Evolutionary conservation across 2,113 vertebrate species (phyloP), one percentile per base, ranked within the genome.

Genomic region (Lepidothrix coronata): DNA sequence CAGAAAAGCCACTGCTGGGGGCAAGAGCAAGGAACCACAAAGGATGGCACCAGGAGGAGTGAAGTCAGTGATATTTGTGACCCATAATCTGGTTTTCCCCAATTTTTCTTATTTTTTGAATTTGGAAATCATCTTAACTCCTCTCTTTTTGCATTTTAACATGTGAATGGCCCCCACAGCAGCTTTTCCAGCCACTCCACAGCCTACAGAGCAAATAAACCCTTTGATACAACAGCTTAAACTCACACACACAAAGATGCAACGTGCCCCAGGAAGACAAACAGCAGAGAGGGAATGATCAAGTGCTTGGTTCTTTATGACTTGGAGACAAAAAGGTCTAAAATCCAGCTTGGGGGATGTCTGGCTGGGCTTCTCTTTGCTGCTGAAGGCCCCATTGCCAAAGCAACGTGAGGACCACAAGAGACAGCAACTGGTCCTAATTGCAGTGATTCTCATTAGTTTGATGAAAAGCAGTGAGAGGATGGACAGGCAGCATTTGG

Each of bases 371-470:
- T 61, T 71, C 5, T 44, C 39, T 41, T 76, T 73, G 39, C 44
- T 5, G 1, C 70, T 71, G 55, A 27, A 54, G 80, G 16, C 12
- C 5, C 18, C 41, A 15, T 24, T 55, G 51, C 11, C 11, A 66
- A 77, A 84, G 54, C 25, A 61, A 11, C 5, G 1, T 12, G 2
- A 80, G 16, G 30, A 46, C 11, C 1, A 3, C 21, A 51, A 43
- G 20, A 75, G 33, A 19, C 13, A 48, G 14, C 9, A 48, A 31
- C 21, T 37, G 31, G 17, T 61, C 19, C 33, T 55, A 9, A 59
- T 2, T 14, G 21, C 28, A 51, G 43, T 8, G 43, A 16, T 2
- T 21, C 7, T 39, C 43, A 6, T 1, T 6, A 18, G 24, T 25
- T 46, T 11, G 18, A 21, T 54, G 33, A 20, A 28, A 58, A 75